Base-by-base conservation (phyloP, 2,797 vertebrate species). In the Pangasius larnaudii region DNA sequence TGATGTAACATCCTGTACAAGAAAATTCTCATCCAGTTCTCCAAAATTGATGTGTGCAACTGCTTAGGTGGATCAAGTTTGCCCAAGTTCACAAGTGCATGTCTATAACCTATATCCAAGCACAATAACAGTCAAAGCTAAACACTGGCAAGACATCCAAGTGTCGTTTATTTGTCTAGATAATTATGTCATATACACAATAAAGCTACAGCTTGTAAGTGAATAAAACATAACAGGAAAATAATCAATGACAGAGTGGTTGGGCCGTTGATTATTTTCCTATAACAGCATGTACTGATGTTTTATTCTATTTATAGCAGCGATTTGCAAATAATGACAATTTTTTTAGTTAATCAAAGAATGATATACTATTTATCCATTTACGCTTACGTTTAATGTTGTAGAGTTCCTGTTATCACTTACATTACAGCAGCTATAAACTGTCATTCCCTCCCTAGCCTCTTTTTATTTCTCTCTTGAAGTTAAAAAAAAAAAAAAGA, bases 151-250 rank as follows among this genome's bases (percentile, higher is more conserved):
- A 69, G 61, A 63, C 27, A 63, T 63, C 9, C 61, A n/a, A 27
- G 24, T 46, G 46, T 33, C 16, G 11, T 69, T 16, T 18, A 18
- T 36, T 36, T 36, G 9, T 30, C 39, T 11, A 72, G 71, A 3
- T 42, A 42, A 39, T 13, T 5, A 24, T 24, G 3, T 42, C 71
- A 49, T 74, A 46, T 42, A 74, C 39, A 74, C 71, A 14, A 27
- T 27, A 74, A 24, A 46, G 5, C 42, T 49, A 14, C 24, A 16
- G 13, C n/a, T 24, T 49, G 5, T 75, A 46, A 75, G 14, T 42
- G 71, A 74, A 46, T 74, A 74, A 74, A 74, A 74, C 4, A 42
- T 10, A 42, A 74, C 39, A 72, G 69, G 71, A 71, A 71, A 71
- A 39, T 72, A 42, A 72, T 42, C 36, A 24, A 65, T 65, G n/a